Evolutionary conservation across 2,113 vertebrate genomes (phyloP).

Genomic region (Todiramphus saurophagus): DNA sequence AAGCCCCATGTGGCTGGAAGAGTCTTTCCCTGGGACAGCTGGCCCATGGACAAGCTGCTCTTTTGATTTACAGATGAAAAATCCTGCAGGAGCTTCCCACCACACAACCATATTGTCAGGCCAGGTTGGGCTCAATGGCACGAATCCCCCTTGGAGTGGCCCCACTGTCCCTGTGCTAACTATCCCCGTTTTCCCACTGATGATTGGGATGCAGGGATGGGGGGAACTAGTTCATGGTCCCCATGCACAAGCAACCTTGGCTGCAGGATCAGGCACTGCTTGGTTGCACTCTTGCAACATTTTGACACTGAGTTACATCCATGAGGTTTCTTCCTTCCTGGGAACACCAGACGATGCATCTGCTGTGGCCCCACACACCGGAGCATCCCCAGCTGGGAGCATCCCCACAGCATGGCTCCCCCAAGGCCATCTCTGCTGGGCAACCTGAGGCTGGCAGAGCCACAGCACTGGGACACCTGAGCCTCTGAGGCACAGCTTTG

Average conservation of each 20-base stretch:
- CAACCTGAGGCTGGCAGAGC: neutral
- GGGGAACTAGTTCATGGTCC: rapidly evolving
- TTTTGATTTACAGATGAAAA: neutral
- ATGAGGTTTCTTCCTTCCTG: neutral
- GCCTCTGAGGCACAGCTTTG: neutral
- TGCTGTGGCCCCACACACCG: rapidly evolving
- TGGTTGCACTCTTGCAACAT: neutral
- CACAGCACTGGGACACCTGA: rapidly evolving
- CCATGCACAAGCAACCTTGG: rapidly evolving
- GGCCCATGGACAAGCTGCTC: neutral
- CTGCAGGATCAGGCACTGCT: neutral
- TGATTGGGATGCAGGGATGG: neutral
- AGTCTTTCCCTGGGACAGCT: neutral
- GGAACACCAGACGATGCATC: rapidly evolving
- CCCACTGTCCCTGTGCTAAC: neutral
- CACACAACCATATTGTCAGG: rapidly evolving
- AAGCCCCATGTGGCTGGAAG: neutral
- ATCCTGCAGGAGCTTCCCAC: neutral
- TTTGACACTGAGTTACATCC: neutral
- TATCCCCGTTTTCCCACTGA: rapidly evolving
- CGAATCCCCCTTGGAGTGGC: rapidly evolving
- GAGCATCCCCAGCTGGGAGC: rapidly evolving
- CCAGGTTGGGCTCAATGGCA: rapidly evolving
- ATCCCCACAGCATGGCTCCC: rapidly evolving
- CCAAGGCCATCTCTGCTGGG: no score